Evolutionary conservation across 2,797 vertebrate species (phyloP), one percentile per base, ranked within the genome.

Genomic region (Macroramphosus scolopax): DNA sequence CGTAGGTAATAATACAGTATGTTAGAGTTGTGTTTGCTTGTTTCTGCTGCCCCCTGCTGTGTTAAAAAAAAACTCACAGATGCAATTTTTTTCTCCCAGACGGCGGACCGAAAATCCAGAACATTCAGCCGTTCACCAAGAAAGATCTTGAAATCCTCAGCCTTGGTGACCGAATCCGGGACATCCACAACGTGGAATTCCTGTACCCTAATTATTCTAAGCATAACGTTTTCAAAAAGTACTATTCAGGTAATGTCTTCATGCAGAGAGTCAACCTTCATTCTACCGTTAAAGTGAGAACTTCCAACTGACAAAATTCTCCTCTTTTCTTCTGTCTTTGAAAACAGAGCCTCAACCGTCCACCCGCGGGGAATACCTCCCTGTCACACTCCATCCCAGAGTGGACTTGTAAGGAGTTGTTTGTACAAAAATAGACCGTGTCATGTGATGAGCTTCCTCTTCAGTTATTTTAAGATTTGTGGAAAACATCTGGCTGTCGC

Each of bases 71-170:
- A n/a, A n/a, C 10, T 25, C 41, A 11, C 17, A 13, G 11, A 25
- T 14, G 16, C 16, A 17, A 17, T 5, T 20, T 12, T 8, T 31
- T 51, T 46, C 6, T 34, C 6, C 42, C 55, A 80, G 54, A 78
- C 85, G 94, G 94, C 6, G 87, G 89, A 48, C 83, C 91, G 71
- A 93, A 90, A 74, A 92, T 98, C 56, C 93, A 94, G 80, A 98
- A 98, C 66, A 96, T 98, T 59, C 93, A 95, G 63, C 97, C 97
- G 5, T 98, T 98, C 80, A 94, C 91, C 9, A 93, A 93, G 62
- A 94, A 90, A 87, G 93, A 96, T 63, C 78, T 99, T 47, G 93
- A 93, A 62, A 95, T 97, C 63, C 92, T 92, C 2, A 91, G 90
- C 32, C 92, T 98, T 1, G 97, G 93, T 0, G 93, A 98, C 75